Evolutionary conservation across 2,888 invertebrate species (phyloP).

Genomic region (Acheta domesticus): DNA sequence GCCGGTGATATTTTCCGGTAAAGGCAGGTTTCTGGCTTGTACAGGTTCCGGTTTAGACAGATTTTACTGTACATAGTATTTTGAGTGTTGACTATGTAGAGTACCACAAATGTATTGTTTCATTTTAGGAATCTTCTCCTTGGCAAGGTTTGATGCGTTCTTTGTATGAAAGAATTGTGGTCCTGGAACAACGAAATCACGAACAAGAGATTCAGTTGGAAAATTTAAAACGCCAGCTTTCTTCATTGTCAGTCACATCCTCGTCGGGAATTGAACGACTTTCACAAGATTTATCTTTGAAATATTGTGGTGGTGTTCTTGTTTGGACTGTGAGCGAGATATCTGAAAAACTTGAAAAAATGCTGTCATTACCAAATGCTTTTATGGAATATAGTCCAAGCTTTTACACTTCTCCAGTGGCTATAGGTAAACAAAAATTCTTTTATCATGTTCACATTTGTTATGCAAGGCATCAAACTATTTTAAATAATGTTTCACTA

Average conservation of each 20-base stretch:
- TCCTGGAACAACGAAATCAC: slow-evolving; percentile 73
- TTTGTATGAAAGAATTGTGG: slow-evolving; percentile 74
- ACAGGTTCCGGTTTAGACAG: too few relatives aligned
- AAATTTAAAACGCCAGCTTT: slow-evolving; percentile 52
- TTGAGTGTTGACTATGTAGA: not conserved
- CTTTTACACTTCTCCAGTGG: slow-evolving; percentile 83
- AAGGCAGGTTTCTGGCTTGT: too few relatives aligned
- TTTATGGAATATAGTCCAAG: slow-evolving; percentile 79
- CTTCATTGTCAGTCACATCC: slow-evolving; percentile 39
- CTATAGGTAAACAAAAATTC: slow-evolving; percentile 59
- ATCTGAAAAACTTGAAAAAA: slow-evolving; percentile 59
- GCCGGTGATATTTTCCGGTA: too few relatives aligned
- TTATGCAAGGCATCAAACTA: too few relatives aligned
- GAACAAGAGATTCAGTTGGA: slow-evolving; percentile 76
- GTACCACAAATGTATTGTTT: not conserved
- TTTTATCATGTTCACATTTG: not conserved
- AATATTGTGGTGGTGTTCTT: slow-evolving; percentile 76
- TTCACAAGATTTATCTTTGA: slow-evolving; percentile 51
- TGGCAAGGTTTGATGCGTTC: slow-evolving; percentile 43
- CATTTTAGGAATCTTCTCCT: not conserved
- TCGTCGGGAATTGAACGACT: slow-evolving; percentile 56
- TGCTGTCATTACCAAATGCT: slow-evolving; percentile 49
- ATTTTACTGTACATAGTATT: too few relatives aligned
- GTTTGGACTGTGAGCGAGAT: slow-evolving; percentile 77
- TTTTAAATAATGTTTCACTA: too few relatives aligned